Evolutionary conservation across 2,797 vertebrate genomes (phyloP).

Genomic region (Dendrocincla tyrannina): DNA sequence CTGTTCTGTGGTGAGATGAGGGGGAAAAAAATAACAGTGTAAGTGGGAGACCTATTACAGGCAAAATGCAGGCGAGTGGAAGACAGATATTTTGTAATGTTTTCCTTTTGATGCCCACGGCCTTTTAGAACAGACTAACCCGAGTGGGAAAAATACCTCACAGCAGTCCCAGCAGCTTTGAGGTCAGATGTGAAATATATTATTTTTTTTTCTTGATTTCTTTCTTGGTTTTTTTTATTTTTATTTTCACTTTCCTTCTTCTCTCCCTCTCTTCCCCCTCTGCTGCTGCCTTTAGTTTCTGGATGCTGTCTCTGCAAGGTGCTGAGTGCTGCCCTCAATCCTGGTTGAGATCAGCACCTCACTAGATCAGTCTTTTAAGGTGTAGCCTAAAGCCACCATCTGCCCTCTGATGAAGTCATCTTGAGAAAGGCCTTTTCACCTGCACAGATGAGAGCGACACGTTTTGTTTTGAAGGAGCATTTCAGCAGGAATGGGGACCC

Average conservation of each 20-base stretch:
- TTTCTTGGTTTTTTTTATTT: not conserved
- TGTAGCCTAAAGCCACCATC: not conserved
- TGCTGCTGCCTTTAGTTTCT: not conserved
- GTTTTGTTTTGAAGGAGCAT: not conserved
- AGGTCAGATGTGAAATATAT: slow-evolving; percentile 57
- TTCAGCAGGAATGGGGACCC: not conserved
- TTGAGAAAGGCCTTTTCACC: slow-evolving; percentile 28
- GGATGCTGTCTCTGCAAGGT: not conserved
- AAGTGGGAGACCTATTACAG: slow-evolving; percentile 70
- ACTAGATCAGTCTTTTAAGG: not conserved
- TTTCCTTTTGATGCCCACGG: slow-evolving; percentile 62
- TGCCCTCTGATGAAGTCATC: slow-evolving; percentile 4
- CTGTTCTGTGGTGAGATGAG: slow-evolving; percentile 63
- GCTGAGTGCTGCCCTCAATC: not conserved
- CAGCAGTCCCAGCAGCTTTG: slow-evolving; percentile 48
- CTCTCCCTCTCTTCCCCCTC: not conserved
- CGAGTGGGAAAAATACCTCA: slow-evolving; percentile 26
- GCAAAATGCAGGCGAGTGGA: slow-evolving; percentile 53
- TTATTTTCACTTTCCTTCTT: not conserved
- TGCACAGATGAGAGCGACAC: not conserved
- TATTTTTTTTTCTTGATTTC: not conserved
- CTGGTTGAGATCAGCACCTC: not conserved
- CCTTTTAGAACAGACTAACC: slow-evolving; percentile 41
- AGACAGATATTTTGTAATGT: slow-evolving; percentile 58
- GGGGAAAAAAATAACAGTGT: slow-evolving; percentile 59